Conservation (phyloP, 2,113 vertebrate genomes). For the Axis porcinus region DNA sequence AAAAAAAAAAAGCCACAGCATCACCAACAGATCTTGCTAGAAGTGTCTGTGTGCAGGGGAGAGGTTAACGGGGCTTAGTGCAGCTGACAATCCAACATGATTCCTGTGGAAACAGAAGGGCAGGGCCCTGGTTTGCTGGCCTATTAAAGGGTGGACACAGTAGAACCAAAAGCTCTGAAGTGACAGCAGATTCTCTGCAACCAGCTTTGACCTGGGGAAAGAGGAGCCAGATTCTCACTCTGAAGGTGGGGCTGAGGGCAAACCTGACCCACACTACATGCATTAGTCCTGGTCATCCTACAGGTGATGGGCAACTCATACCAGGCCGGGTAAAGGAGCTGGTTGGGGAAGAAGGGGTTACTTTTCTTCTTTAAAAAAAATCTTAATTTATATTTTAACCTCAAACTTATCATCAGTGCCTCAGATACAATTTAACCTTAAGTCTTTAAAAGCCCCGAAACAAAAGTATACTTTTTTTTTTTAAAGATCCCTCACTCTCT, state of each 20-base stretch:
- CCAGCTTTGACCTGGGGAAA: constrained; percentile 17
- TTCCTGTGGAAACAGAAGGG: constrained; percentile 46
- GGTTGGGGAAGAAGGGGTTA: constrained; percentile 30
- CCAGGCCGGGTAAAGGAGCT: constrained; percentile 9
- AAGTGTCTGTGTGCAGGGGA: not conserved
- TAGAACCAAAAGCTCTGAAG: constrained; percentile 11
- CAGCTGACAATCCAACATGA: constrained; percentile 47
- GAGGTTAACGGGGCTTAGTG: not conserved
- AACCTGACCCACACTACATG: constrained; percentile 53
- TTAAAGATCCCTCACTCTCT: constrained; percentile 57
- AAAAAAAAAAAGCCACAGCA: not conserved
- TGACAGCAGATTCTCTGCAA: constrained; percentile 36
- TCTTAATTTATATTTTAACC: constrained; percentile 76
- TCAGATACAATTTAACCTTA: constrained; percentile 74
- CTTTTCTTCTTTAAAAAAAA: constrained; percentile 60
- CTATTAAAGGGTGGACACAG: not conserved
- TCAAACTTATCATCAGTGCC: constrained; percentile 74
- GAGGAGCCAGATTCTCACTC: constrained; percentile 1
- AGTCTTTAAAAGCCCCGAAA: constrained; percentile 71
- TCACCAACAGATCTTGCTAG: not conserved
- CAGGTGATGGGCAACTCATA: constrained; percentile 20
- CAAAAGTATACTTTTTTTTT: constrained; percentile 79
- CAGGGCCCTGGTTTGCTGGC: constrained; percentile 8
- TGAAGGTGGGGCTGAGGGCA: not conserved
- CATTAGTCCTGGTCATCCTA: constrained; percentile 49